Base-by-base conservation (phyloP, 30 jellyfish, hydroid and myxozoan species). In the Mastigias papua region DNA sequence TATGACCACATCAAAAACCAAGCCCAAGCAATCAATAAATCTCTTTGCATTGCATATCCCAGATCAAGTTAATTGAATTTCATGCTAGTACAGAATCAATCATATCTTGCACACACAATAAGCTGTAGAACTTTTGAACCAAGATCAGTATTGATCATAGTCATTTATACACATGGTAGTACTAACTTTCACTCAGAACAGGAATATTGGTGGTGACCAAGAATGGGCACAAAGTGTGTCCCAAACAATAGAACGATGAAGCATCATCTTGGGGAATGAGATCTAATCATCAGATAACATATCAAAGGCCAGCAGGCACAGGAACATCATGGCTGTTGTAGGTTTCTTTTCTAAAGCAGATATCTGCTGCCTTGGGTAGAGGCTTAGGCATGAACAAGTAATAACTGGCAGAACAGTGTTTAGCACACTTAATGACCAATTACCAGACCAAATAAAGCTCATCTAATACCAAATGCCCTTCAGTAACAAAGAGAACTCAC, bases 381-480 rank as follows among this genome's bases (percentile, higher is more conserved):
- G 5, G 5, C 11, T 11, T 37, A n/a, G n/a, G n/a, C n/a, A n/a
- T n/a, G n/a, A 3, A 37, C 54, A 37, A 37, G 11, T 37, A 11
- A 11, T 3, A 5, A 57, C 69, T 19, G 7, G 26, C 22, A 57
- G 69, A 16, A 23, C 26, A 57, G 30, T 16, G 26, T 57, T 19
- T 19, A 57, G 69, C 7, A 8, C 69, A 57, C 23, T 19, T 8
- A 63, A 7, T 63, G 46, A 27, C 74, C 74, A 63, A 7, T 2
- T 7, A 63, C 83, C 46, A 69, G 80, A 69, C 80, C 80, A 32
- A 69, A 20, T 9, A 26, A 32, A 33, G 66, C 26, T 72, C 83
- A 72, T 13, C 34, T 72, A 72, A 72, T 60, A 72, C 83, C 83
- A 72, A 63, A 73, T 34, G 78, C 81, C 90, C 90, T 66, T 79